These are phyloP conservation scores for Catostomus latipinnis DNA, from an alignment of 2,797 vertebrate genomes.

Conservation along the genomic window DNA sequence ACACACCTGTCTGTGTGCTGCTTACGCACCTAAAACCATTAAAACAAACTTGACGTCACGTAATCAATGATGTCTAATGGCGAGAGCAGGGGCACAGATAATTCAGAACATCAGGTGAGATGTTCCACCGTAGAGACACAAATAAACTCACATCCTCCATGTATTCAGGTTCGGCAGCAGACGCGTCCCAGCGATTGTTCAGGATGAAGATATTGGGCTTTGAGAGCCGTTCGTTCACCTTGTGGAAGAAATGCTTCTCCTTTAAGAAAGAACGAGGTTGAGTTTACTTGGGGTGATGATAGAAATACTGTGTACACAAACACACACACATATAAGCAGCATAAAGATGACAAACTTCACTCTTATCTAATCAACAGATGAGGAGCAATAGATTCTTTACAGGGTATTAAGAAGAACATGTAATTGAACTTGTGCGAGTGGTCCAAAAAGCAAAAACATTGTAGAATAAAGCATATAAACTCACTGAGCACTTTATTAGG, in stretches of 20 bases:
- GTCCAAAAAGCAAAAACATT: too few relatives aligned
- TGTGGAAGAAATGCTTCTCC: slow-evolving; percentile 99
- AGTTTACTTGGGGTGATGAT: not conserved
- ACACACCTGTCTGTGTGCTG: slow-evolving; percentile 97
- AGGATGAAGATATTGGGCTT: slow-evolving; percentile 99
- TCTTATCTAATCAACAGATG: slow-evolving; percentile 13
- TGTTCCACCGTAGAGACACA: too few relatives aligned
- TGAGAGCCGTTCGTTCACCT: slow-evolving; percentile 95
- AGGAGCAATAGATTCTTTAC: not conserved
- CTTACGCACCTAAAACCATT: slow-evolving; percentile 83
- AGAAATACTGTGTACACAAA: slow-evolving; percentile 12
- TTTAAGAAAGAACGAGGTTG: slow-evolving; percentile 59
- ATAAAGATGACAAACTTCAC: not conserved
- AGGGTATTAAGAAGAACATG: too few relatives aligned
- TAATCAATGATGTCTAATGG: not conserved
- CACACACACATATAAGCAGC: slow-evolving; percentile 21
- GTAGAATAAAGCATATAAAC: not conserved
- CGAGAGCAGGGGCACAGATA: too few relatives aligned
- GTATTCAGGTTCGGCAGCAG: slow-evolving; percentile 95
- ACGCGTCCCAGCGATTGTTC: slow-evolving; percentile 99
- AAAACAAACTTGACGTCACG: not conserved
- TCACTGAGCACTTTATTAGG: too few relatives aligned
- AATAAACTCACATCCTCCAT: slow-evolving; percentile 94
- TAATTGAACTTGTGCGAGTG: too few relatives aligned
- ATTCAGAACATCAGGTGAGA: too few relatives aligned